phyloP scores from a whole-genome alignment of 2,888 invertebrate species.

The Eurytoma californica region DNA sequence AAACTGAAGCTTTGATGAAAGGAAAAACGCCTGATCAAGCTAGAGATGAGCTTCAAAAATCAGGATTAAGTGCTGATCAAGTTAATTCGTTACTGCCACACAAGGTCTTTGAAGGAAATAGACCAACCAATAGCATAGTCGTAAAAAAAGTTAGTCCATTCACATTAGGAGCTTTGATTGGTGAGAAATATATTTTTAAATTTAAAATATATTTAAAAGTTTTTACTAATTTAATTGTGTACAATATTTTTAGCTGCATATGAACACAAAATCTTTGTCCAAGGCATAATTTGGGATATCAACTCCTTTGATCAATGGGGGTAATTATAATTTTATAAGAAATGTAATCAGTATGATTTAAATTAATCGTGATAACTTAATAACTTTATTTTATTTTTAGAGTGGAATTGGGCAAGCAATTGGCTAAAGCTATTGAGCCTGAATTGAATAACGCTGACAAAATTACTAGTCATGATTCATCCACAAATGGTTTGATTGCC shows the following conservation, averaged over 20 bases:
- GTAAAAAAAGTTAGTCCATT: constrained; percentile 95
- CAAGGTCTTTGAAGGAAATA: constrained; percentile 97
- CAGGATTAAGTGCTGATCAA: constrained; percentile 85
- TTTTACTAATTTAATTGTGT: constrained; percentile 25
- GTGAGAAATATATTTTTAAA: constrained; percentile 68
- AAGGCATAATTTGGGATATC: constrained; percentile 99
- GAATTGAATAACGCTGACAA: constrained; percentile 85
- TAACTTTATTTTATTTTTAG: constrained; percentile 72
- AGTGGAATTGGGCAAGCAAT: constrained; percentile 98
- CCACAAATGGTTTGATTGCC: constrained; percentile 98
- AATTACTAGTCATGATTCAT: constrained; percentile 90
- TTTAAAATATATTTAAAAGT: constrained; percentile 1
- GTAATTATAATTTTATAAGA: constrained; percentile 74
- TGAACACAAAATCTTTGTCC: constrained; percentile 99
- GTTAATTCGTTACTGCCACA: constrained; percentile 91
- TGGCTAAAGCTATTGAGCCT: constrained; percentile 98
- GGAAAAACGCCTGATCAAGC: constrained; percentile 83
- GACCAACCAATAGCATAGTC: constrained; percentile 97
- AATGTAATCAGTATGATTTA: background rate
- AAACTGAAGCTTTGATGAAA: constrained; percentile 98
- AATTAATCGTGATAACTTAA: constrained; percentile 26
- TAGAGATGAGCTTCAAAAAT: constrained; percentile 85
- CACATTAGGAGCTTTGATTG: constrained; percentile 93
- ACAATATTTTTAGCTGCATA: constrained; percentile 85
- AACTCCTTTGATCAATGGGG: constrained; percentile 99